These are phyloP conservation scores for Tetramorium bicarinatum DNA, from an alignment of 2,888 invertebrate species.

Conservation along the genomic window DNA sequence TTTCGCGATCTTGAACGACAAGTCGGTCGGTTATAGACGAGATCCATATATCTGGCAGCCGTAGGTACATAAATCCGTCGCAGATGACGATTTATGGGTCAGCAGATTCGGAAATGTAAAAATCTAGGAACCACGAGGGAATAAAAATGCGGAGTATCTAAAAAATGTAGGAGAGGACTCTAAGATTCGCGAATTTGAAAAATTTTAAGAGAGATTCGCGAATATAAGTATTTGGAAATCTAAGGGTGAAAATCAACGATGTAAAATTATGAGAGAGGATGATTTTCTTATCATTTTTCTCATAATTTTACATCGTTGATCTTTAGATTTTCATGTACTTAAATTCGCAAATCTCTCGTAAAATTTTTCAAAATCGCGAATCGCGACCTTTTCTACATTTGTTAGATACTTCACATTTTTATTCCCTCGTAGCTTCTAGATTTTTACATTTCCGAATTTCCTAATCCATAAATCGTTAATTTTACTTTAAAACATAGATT, in stretches of 20 bases:
- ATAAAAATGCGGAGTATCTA: neutral
- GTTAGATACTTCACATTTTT: neutral
- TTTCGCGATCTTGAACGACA: slow-evolving; percentile 27
- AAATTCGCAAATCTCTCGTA: neutral
- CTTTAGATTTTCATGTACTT: neutral
- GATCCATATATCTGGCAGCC: neutral
- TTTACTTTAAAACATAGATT: too few relatives aligned
- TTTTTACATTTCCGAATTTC: neutral
- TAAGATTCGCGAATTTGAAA: neutral
- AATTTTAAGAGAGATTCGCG: neutral
- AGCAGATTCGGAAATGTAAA: neutral
- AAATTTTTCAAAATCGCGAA: neutral
- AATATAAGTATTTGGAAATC: neutral
- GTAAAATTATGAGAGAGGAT: neutral
- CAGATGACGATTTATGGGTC: neutral
- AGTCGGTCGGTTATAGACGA: slow-evolving; percentile 8
- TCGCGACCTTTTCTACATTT: neutral
- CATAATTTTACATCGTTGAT: neutral
- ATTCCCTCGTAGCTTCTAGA: neutral
- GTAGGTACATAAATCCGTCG: neutral
- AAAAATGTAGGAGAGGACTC: neutral
- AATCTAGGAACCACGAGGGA: neutral
- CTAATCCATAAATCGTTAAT: neutral
- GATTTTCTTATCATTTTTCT: too few relatives aligned
- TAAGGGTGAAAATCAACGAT: neutral